Percentiles rank a stretch among this genome's conserved stretches.
Evolutionary conservation across 2,113 vertebrate species (phyloP).

Genomic region (Xyliphius kryptos): DNA sequence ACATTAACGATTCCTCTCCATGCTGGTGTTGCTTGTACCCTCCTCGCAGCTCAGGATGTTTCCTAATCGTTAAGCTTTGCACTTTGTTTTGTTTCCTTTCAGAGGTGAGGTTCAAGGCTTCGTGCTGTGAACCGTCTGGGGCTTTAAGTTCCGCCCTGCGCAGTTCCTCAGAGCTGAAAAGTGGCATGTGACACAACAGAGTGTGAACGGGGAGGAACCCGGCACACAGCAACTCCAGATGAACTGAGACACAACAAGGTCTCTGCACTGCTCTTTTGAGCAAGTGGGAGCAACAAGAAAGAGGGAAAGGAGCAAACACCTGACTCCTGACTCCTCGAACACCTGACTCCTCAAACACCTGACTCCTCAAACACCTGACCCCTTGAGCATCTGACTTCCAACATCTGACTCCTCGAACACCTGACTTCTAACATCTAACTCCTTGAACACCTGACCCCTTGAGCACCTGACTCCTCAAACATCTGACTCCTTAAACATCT

Average conservation of each 20-base stretch:
- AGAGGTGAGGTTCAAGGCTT: conserved; percentile 9
- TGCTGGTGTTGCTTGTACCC: neutral
- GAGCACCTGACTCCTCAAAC: too few relatives aligned
- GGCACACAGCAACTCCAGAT: conserved; percentile 21
- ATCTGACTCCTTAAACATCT: too few relatives aligned
- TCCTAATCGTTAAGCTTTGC: conserved; percentile 32
- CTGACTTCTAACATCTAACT: too few relatives aligned
- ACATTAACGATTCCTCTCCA: too few relatives aligned
- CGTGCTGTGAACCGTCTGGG: conserved; percentile 22
- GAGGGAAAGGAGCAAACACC: too few relatives aligned
- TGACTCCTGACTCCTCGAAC: too few relatives aligned
- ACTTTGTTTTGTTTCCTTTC: conserved; percentile 1
- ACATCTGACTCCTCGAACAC: too few relatives aligned
- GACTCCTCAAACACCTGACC: too few relatives aligned
- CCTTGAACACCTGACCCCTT: too few relatives aligned
- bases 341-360: too few relatives aligned
- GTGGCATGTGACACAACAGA: conserved; percentile 16
- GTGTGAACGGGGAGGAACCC: conserved; percentile 20
- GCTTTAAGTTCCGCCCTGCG: conserved; percentile 18
- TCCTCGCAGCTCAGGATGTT: conserved; percentile 18
- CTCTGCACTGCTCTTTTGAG: conserved; percentile 16
- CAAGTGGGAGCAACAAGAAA: conserved; percentile 1
- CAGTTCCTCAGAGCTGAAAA: conserved; percentile 19
- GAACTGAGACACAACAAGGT: conserved; percentile 28
- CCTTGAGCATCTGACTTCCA: too few relatives aligned